phyloP scores from a whole-genome alignment of 2,113 vertebrate species.

The Clupea harengus region DNA sequence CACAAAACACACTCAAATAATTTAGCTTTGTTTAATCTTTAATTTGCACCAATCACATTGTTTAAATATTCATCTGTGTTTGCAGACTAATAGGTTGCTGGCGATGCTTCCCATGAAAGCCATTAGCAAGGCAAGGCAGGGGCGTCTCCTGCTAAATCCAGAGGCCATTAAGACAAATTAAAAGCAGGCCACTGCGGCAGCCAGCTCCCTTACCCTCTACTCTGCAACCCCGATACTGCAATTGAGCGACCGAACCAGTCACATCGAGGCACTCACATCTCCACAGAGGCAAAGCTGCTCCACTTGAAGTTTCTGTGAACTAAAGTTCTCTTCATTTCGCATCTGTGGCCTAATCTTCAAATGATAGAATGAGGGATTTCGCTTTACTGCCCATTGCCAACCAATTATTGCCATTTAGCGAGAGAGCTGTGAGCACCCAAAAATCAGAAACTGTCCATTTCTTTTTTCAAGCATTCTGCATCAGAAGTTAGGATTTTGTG shows the following conservation, averaged over 20 bases:
- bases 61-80: conserved; percentile 44
- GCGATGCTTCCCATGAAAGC: neutral
- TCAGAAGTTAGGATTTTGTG: neutral
- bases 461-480: neutral
- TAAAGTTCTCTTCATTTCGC: neutral
- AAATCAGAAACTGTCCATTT: neutral
- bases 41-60: conserved; percentile 9
- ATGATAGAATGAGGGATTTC: neutral
- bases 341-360: neutral
- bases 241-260: neutral
- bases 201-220: conserved; percentile 49
- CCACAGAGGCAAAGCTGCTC: neutral
- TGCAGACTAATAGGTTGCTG: conserved; percentile 37
- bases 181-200: conserved; percentile 35
- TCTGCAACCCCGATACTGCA: neutral
- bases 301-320: conserved; percentile 3
- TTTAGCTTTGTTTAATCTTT: conserved; percentile 17
- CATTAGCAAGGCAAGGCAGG: conserved; percentile 23
- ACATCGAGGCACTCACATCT: neutral
- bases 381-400: neutral
- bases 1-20: conserved; percentile 17
- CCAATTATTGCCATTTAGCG: neutral
- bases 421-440: neutral
- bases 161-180: conserved; percentile 56
- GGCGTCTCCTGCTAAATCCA: conserved; percentile 19